Conservation (phyloP, 2,113 vertebrate species). For the Tyrannus savana region DNA sequence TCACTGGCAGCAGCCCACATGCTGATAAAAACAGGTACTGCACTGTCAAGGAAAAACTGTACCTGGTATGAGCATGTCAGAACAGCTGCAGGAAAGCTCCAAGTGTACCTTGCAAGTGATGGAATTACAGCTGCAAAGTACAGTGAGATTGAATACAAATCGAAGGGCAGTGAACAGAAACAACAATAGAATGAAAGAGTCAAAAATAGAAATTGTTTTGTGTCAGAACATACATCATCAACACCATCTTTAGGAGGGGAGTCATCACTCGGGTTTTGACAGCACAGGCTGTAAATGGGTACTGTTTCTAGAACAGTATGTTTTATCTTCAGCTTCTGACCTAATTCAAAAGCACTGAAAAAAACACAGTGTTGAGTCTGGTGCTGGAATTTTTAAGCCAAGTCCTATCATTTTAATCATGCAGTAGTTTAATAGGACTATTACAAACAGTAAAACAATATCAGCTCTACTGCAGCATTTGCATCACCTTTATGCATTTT, state of each 20-base stretch:
- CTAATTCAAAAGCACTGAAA: background rate
- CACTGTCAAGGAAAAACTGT: slow-evolving; percentile 12
- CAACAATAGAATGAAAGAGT: background rate
- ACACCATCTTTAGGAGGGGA: background rate
- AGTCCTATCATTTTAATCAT: background rate
- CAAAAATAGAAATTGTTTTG: slow-evolving; percentile 19
- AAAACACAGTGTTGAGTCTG: background rate
- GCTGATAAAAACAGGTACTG: slow-evolving; percentile 6
- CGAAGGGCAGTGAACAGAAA: background rate
- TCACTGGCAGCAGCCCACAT: background rate
- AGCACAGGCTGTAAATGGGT: background rate
- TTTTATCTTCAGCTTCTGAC: background rate
- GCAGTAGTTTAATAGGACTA: background rate
- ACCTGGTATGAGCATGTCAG: background rate
- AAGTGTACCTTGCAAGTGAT: background rate
- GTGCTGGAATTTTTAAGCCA: background rate
- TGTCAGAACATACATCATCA: background rate
- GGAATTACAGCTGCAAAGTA: slow-evolving; percentile 16
- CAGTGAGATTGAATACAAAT: background rate
- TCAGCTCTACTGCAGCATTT: background rate
- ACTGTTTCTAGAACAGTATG: background rate
- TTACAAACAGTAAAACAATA: background rate
- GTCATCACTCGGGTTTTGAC: slow-evolving; percentile 27
- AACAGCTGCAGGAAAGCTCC: background rate
- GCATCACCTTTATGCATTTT: background rate